Percentiles rank a stretch among this genome's conserved stretches.
These are phyloP conservation scores for Marisa cornuarietis DNA, from an alignment of 1,140 invertebrate species.

Conservation along the genomic window DNA sequence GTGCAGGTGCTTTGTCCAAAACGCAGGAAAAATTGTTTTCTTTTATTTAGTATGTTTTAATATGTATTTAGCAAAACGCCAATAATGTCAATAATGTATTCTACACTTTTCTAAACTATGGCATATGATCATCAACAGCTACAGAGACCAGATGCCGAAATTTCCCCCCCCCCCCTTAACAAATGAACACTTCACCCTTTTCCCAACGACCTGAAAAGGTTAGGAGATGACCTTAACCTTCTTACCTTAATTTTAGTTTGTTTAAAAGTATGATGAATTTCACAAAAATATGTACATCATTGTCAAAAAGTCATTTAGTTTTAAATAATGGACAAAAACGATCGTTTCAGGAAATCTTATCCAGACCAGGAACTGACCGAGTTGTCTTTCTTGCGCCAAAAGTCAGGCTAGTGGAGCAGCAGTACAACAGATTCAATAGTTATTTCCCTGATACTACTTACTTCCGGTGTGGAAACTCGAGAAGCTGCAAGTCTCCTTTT, in stretches of 20 bases:
- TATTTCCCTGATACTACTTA: slow-evolving; percentile 4
- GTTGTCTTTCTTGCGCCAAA: slow-evolving; percentile 16
- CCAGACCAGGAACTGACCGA: neutral
- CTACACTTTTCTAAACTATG: neutral
- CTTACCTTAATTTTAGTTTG: no score
- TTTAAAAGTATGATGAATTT: no score
- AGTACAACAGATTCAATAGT: neutral
- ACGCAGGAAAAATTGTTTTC: no score
- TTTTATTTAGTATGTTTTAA: no score
- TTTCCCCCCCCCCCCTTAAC: neutral
- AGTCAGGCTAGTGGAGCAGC: slow-evolving; percentile 13
- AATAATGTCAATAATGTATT: no score
- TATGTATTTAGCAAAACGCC: no score
- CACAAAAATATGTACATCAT: no score
- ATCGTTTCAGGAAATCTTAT: slow-evolving; percentile 1
- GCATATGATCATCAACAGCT: neutral
- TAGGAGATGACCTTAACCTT: no score
- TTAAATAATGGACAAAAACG: no score
- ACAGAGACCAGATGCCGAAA: neutral
- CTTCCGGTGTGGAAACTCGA: slow-evolving; percentile 17
- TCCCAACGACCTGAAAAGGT: no score
- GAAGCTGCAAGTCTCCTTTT: neutral
- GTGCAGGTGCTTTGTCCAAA: neutral
- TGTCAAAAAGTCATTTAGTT: no score
- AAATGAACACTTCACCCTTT: no score